Evolutionary conservation across 1,140 invertebrate species (phyloP), one percentile per base, ranked within the genome.

Genomic region (Halictus rubicundus): DNA sequence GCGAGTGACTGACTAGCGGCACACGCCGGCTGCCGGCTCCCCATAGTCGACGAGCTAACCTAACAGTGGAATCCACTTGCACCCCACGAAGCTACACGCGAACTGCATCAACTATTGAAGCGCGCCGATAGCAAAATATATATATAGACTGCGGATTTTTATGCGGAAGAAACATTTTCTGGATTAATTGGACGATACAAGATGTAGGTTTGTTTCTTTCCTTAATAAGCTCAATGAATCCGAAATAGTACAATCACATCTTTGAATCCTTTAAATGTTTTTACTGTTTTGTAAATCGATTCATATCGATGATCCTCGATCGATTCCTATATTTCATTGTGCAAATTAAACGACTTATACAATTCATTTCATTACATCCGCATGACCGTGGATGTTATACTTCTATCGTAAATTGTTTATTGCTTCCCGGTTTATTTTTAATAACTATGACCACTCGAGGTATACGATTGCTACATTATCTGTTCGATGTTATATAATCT

Each of bases 1-100:
- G 90, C 90, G 87, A 90, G 80, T 88, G 84, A 92, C 89, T 90
- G 87, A 82, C 87, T 88, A 72, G 72, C 65, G 78, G 75, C 81
- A 74, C 81, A 69, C 68, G 78, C 73, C 82, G 71, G 80, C 76
- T 85, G 74, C 83, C 87, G 81, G 78, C 68, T 66, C 71, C 60
- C 61, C 78, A 64, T 69, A 63, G 46, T 75, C 76, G 70, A 68
- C 63, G 46, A 74, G 49, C 74, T 80, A 77, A 84, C 60, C 82
- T 72, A 64, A 71, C 59, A 25, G 32, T 16, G 46, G 12, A 68
- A 68, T 71, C 68, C 37, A 69, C 66, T 78, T 32, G 60, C 68
- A 79, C 60, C 37, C 61, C 63, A 66, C 46, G 23, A 79, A 63
- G 49, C 57, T 68, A 54, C 8, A 52, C 46, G 39, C 39, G 27